A percentile compares a stretch with the other conserved stretches of the same genome.
Evolutionary conservation across 2,113 vertebrate genomes (phyloP).

Genomic region (Vulpes ferrilata): DNA sequence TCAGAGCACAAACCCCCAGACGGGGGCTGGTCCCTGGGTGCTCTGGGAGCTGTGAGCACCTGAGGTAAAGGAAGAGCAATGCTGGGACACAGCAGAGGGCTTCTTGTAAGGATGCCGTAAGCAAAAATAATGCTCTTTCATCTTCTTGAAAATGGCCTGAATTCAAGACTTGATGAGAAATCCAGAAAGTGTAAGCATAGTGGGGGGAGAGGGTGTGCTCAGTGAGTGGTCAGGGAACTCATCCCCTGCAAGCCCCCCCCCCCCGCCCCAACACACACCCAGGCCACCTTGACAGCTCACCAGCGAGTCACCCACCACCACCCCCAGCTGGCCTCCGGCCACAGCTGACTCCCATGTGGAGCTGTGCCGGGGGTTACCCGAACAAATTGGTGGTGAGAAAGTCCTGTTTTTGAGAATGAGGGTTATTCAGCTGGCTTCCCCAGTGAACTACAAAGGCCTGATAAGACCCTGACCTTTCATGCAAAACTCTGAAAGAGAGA

Average conservation of each 20-base stretch:
- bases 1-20: slow-evolving; percentile 26
- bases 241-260: background rate
- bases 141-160: background rate
- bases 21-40: background rate
- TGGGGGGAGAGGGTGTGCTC: background rate
- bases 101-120: background rate
- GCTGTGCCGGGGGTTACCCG: background rate
- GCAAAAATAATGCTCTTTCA: background rate
- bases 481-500: background rate
- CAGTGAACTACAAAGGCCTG: background rate
- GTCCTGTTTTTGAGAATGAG: background rate
- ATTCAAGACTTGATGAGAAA: slow-evolving; percentile 29
- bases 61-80: background rate
- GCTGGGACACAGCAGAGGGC: background rate
- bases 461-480: background rate
- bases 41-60: background rate
- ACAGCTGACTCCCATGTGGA: background rate
- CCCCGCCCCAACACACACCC: background rate
- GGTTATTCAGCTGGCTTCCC: background rate
- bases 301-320: background rate
- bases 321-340: background rate
- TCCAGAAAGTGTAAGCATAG: background rate
- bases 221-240: background rate
- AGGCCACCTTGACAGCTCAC: background rate
- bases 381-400: background rate